Base-by-base conservation (phyloP, 2,113 vertebrate genomes). In the Pomatorhinus ruficollis region DNA sequence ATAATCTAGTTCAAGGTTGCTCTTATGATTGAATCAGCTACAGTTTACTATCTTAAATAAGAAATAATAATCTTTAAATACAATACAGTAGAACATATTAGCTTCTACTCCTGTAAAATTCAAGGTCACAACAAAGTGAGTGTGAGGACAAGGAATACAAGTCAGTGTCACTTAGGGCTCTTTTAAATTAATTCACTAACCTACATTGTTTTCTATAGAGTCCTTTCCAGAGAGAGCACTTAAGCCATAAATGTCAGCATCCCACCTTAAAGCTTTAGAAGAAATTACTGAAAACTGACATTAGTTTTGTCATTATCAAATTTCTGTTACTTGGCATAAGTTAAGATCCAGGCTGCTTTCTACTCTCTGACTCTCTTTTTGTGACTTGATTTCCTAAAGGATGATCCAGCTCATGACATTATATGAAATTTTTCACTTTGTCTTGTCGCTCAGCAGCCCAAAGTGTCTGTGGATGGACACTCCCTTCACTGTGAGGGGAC, bases 221-320 rank as follows among this genome's bases (percentile, higher is more conserved):
- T 37, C 50, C 49, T 94, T 90, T 80, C 22, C 66, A 84, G 35
- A 65, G 28, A 84, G 2, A 71, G 20, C 40, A 86, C 39, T 86
- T 87, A 52, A 78, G 21, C 47, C 49, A 65, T 53, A 68, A 56
- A 83, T 79, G 50, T 57, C 83, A 82, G 39, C 53, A 50, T 37
- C 57, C 30, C 74, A 35, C 54, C 60, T 84, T 87, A 75, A 87
- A 93, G 13, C 22, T 85, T 80, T 52, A 74, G 50, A 84, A 82
- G 45, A 85, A 89, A 83, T 65, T 61, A 54, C 33, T 65, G 53
- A 83, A 93, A 95, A 40, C 5, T 91, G 50, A 33, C 59, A 61
- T 90, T 68, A 69, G 14, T 91, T 87, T 83, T 94, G 22, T 63
- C 27, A 44, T 53, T 74, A 77, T 70, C 12, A 63, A 78, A 89